Base-by-base conservation (phyloP, 2,888 invertebrate genomes). In the Metallyticus violacea region DNA sequence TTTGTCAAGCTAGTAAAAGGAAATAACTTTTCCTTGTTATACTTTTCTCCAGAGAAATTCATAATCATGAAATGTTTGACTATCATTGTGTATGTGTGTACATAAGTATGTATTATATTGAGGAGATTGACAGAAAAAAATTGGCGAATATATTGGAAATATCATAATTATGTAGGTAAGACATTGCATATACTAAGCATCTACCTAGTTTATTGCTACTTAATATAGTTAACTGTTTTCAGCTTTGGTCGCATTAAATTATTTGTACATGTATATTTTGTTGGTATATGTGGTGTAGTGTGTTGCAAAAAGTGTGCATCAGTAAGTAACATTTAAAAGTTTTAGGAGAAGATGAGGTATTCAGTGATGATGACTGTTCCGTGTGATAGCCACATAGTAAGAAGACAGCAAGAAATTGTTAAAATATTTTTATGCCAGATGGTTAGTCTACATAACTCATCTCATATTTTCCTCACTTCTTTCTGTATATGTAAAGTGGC, bases 41-140 rank as follows among this genome's bases (percentile, higher is more conserved):
- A 81, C 25, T 25, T 81, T 40, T 81, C 40, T 81, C 30, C 81
- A 81, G 40, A 81, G 81, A 25, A 29, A 25, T 81, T 25, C 29
- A 40, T 81, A 81, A 30, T 30, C n/a, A 30, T 81, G 30, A 81
- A 30, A 40, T 81, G 40, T 80, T 30, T 81, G 40, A 62, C 26
- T 9, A 40, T 81, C 22, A 81, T 30, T 81, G 81, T 81, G 81
- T 81, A 81, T 81, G 81, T 81, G 81, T 62, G 40, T 81, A 81
- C 40, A 81, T 81, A 81, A 25, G 29, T 81, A 81, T 81, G 40
- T 81, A 81, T 81, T 7, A 81, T 81, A 30, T 9, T 25, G 40
- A 22, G 3, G 22, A 62, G 40, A 62, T 62, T 62, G 40, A 62
- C 40, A 40, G 40, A 62, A 62, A 62, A 30, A 62, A 62, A 62